These are phyloP conservation scores for Zaprionus lineosus DNA, from an alignment of 2,888 invertebrate species.

Conservation along the genomic window DNA sequence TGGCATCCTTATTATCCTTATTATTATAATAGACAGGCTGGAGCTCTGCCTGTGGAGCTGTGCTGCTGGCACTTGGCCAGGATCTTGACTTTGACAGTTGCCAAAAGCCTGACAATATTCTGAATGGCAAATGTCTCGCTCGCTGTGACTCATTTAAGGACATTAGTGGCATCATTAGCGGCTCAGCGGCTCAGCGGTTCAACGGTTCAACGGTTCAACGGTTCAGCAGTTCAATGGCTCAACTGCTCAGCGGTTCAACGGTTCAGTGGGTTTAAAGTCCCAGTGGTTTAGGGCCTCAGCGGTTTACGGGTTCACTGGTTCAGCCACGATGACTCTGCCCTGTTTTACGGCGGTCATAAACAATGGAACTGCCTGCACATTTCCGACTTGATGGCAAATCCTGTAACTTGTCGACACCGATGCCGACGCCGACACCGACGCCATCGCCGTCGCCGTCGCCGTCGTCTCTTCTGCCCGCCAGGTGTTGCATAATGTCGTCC, in stretches of 20 bases:
- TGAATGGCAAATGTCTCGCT: neutral
- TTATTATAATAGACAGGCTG: conserved; percentile 15
- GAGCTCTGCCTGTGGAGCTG: no score
- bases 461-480: conserved; percentile 39
- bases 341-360: conserved; percentile 14
- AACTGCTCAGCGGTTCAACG: no score
- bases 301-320: no score
- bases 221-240: no score
- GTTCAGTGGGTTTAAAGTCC: neutral
- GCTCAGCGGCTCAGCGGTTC: conserved; percentile 30
- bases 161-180: conserved; percentile 55
- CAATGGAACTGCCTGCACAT: conserved; percentile 37
- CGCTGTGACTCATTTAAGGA: conserved; percentile 9
- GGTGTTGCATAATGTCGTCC: conserved; percentile 55
- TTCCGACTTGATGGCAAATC: conserved; percentile 51
- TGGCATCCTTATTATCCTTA: neutral
- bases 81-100: conserved; percentile 22
- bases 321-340: no score
- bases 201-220: conserved; percentile 25
- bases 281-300: no score
- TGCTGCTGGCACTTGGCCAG: conserved; percentile 53
- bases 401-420: conserved; percentile 66
- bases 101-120: conserved; percentile 22
- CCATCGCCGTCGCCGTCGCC: conserved; percentile 7
- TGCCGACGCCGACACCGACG: conserved; percentile 20